Percentiles rank a stretch among this genome's conserved stretches.
These are phyloP conservation scores for Macroglossus sobrinus DNA, from an alignment of 2,113 vertebrate genomes.

Conservation along the genomic window DNA sequence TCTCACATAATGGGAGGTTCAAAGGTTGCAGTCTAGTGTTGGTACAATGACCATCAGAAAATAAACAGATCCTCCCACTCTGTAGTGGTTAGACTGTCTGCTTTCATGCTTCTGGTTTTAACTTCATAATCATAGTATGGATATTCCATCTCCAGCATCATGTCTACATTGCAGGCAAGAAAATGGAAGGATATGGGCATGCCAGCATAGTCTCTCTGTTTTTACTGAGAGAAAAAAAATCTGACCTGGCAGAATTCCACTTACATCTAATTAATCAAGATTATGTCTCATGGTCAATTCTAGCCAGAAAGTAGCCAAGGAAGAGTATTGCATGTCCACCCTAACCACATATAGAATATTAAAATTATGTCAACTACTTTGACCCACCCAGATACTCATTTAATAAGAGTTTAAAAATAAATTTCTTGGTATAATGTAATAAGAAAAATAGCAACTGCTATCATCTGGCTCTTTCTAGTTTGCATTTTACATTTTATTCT, in stretches of 20 bases:
- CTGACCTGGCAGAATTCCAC: background rate
- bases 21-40: background rate
- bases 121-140: background rate
- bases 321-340: background rate
- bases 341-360: background rate
- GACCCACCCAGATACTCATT: background rate
- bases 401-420: background rate
- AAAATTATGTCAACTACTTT: background rate
- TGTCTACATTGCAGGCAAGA: background rate
- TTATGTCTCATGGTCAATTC: background rate
- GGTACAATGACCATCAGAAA: background rate
- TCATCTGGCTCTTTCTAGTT: background rate
- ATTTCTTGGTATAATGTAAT: background rate
- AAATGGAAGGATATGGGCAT: background rate
- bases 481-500: constrained; percentile 29
- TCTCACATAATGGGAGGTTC: background rate
- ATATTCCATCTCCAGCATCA: background rate
- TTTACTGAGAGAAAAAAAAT: constrained; percentile 5
- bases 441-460: background rate
- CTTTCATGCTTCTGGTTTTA: background rate
- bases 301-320: background rate
- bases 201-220: background rate
- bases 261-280: background rate
- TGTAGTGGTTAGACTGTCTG: background rate
- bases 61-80: background rate